Conservation (phyloP, 2,888 invertebrate species). For the Epiblema foenella region DNA sequence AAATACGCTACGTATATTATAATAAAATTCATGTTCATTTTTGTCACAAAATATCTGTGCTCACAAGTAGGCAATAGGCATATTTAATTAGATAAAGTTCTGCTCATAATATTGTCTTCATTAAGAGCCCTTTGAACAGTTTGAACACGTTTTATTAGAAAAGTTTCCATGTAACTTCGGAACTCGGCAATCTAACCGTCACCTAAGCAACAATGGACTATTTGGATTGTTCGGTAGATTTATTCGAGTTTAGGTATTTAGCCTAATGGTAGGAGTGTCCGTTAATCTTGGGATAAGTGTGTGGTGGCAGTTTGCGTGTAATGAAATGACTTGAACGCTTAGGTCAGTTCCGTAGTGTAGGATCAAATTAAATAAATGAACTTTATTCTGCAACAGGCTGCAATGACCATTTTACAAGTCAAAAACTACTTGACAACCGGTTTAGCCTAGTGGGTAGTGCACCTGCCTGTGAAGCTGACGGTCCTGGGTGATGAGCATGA, state of each 20-base stretch:
- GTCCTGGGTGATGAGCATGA: too few species aligned
- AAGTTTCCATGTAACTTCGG: conserved; percentile 76
- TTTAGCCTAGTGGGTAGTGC: too few species aligned
- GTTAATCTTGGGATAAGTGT: conserved; percentile 25
- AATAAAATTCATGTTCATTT: background rate
- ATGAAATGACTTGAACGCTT: conserved; percentile 3
- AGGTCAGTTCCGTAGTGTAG: background rate
- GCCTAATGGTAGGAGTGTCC: conserved; percentile 22
- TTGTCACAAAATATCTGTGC: background rate
- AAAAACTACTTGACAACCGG: too few species aligned
- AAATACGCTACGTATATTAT: background rate
- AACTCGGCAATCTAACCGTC: conserved; percentile 71
- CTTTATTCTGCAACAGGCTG: too few species aligned
- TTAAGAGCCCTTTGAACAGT: conserved; percentile 77
- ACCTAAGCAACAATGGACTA: conserved; percentile 47
- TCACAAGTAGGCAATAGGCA: conserved; percentile 14
- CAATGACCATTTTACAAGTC: too few species aligned
- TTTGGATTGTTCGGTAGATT: conserved; percentile 33
- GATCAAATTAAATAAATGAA: too few species aligned
- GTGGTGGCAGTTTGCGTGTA: conserved; percentile 16
- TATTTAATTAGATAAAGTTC: conserved; percentile 76
- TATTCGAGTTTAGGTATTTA: conserved; percentile 35
- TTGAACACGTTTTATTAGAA: conserved; percentile 80
- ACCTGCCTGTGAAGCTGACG: too few species aligned
- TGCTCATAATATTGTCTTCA: conserved; percentile 80